Base-by-base conservation (phyloP, 2,113 vertebrate genomes). In the Aptenodytes patagonicus region DNA sequence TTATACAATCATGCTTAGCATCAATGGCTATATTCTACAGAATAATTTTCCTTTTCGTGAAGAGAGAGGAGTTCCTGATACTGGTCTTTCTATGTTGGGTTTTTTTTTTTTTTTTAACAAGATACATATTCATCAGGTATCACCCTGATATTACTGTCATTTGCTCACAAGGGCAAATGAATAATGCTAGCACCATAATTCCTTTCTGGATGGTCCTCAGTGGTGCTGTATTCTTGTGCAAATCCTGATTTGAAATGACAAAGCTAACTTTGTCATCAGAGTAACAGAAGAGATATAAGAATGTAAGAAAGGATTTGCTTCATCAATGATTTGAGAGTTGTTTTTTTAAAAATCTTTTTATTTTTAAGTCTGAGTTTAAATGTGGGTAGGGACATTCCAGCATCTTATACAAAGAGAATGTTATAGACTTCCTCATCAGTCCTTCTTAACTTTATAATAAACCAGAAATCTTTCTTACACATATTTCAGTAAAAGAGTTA, bases 401-500 rank as follows among this genome's bases (percentile, higher is more conserved):
- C 7, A 25, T 47, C 3, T n/a, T 66, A 44, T 17, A 46, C 0
- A 8, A 28, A 51, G 12, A 57, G 6, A n/a, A 60, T 0, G 3
- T 18, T 28, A 52, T 0, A 46, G 25, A 52, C 8, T 73, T 49
- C 34, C 13, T 77, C 29, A 36, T 51, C 38, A 34, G 9, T 20
- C 13, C 7, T 68, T 82, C 58, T 40, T 60, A 49, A 20, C 12
- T 42, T 75, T 22, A 24, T 32, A 34, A 42, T 42, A 61, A 89
- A 75, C 1, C 17, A 60, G 57, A 93, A 77, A 66, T 13, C 2
- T 52, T 32, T 55, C 31, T 70, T 44, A 64, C 2, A 17, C 10
- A 52, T 14, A 49, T 38, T n/a, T 62, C 54, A 20, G 13, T 47
- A 76, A 12, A 66, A 64, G 9, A 76, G 14, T 15, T 31, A 40